Evolutionary conservation across 2,113 vertebrate species (phyloP), one percentile per base, ranked within the genome.

Genomic region (Pogonocichla stellata): DNA sequence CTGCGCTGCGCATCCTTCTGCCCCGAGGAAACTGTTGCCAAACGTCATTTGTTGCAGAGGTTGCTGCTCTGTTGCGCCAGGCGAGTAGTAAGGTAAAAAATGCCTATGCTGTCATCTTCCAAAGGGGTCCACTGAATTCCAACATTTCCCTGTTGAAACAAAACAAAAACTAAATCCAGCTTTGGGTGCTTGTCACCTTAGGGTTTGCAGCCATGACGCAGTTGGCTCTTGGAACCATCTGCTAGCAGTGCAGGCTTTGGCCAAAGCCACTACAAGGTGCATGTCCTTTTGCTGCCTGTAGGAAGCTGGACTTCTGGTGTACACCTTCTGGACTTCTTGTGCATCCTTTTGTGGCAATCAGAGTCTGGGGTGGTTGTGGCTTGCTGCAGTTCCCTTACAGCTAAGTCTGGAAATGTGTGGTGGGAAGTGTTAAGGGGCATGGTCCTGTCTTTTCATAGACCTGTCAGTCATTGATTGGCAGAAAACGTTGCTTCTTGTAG

Each of bases 201-300:
- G 22, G 53, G 38, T 40, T 58, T 42, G 19, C 33, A 58, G 43
- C 25, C 10, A 1, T 40, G 28, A 29, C 13, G 4, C 3, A 8
- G 24, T 7, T 60, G 16, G 18, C 23, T 48, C 47, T 38, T 40
- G 31, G 17, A 54, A 40, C 6, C 4, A 2, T n/a, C 24, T 2
- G 0, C 24, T 22, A 14, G 16, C 38, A 50, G 0, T 33, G 29
- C 1, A 1, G 26, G 14, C 47, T 90, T 34, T 45, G 31, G 24
- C 19, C 14, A 20, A 29, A 81, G 11, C 58, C 88, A 28, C 23
- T 28, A 19, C 31, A 12, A 31, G 19, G 14, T 53, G 6, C 6
- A 0, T 65, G 7, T 1, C 33, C 23, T 81, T 73, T 61, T 26
- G 16, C 26, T 25, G 40, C 11, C 15, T 51, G 2, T 43, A 50